Evolutionary conservation across 1,140 invertebrate genomes (phyloP), one percentile per base, ranked within the genome.

Genomic region (Phocides pigmalion): DNA sequence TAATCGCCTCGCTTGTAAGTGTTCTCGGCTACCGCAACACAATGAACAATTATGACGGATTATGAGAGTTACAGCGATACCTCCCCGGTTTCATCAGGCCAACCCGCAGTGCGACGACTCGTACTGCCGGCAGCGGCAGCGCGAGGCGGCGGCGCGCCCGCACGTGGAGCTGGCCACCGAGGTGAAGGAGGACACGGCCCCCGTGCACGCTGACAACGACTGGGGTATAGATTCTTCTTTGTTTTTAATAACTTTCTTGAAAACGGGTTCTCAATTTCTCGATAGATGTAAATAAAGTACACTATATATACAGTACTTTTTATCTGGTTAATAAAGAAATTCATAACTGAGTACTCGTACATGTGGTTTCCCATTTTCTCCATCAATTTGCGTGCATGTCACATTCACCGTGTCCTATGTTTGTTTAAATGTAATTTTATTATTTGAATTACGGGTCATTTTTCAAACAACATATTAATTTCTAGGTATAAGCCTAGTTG

Each of bases 91-190:
- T 54, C 50, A 58, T 5, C 70, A 92, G 87, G 98, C 99, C 0
- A 99, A 99, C 93, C 94, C 95, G 16, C 93, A 94, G 64, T 99
- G 99, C 91, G 97, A 98, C 54, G 98, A 99, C 83, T 84, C 71
- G 0, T 93, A 94, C 80, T 99, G 99, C 84, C 79, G 91, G 42
- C 71, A 92, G 73, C 93, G 95, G 44, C 98, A 99, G 83, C 77
- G 92, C 72, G 96, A 97, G 80, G 96, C 92, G 76, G 92, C 93
- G 72, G 87, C 93, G 9, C 89, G 90, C 54, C 92, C 93, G 1
- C 89, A 92, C 12, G 93, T 94, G 35, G 88, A 91, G 53, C 66
- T 93, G 8, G 83, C 89, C 14, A 91, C 93, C n/a, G 93, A 93
- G 61, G 93, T 94, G 50, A 89, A 93, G 15, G 86, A 93, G 37